Evolutionary conservation across 1,140 invertebrate species (phyloP).

Genomic region (Drosophila auraria): DNA sequence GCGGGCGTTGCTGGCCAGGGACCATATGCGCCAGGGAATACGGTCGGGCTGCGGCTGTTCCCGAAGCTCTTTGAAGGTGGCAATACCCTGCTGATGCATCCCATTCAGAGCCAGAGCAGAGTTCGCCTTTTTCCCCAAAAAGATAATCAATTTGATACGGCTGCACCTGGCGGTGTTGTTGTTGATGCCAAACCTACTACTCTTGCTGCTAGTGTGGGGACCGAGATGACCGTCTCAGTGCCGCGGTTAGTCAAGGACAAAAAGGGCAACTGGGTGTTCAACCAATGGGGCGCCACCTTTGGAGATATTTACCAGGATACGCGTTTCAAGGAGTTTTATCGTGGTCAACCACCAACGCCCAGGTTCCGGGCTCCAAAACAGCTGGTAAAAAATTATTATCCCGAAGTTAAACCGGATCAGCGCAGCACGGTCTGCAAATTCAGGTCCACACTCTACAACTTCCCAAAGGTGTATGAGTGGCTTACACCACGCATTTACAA

Average conservation of each 20-base stretch:
- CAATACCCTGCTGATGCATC: neutral
- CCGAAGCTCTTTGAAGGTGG: neutral
- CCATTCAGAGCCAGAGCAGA: neutral
- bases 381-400: too few relatives aligned
- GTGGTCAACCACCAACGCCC: neutral
- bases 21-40: fast-evolving
- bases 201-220: neutral
- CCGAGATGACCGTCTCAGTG: neutral
- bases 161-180: too few relatives aligned
- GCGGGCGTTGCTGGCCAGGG: neutral
- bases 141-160: too few relatives aligned
- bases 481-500: neutral
- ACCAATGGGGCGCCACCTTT: neutral
- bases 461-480: fast-evolving
- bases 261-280: neutral
- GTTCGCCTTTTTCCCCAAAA: neutral
- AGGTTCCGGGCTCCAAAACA: too few relatives aligned
- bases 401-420: too few relatives aligned
- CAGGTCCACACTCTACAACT: neutral
- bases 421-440: neutral
- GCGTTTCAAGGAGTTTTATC: neutral
- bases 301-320: neutral
- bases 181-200: neutral
- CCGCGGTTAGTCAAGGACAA: neutral
- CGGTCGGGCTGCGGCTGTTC: neutral